phyloP scores from a whole-genome alignment of 2,113 vertebrate genomes.

The Zapornia atra region DNA sequence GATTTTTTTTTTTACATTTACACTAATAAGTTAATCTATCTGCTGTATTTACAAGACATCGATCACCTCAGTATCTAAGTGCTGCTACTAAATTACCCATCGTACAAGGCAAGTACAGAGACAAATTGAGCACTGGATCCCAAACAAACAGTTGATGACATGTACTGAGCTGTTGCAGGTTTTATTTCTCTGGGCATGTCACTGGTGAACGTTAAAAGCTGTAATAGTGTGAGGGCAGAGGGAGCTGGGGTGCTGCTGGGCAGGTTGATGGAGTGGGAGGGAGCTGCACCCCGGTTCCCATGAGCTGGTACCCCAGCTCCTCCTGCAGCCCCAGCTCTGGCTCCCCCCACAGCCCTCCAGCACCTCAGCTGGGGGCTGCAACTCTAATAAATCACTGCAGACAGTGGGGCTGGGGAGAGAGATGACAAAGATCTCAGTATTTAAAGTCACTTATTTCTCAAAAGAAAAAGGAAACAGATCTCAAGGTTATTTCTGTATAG shows the following conservation, averaged over 20 bases:
- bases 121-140: neutral
- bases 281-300: neutral
- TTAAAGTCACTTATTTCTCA: neutral
- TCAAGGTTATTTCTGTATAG: neutral
- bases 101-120: neutral
- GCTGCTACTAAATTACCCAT: neutral
- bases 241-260: neutral
- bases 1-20: neutral
- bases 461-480: neutral
- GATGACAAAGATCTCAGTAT: neutral
- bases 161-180: neutral
- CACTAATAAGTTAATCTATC: neutral
- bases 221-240: neutral
- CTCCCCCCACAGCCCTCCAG: neutral
- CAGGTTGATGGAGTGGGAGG: neutral
- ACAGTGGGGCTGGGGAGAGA: neutral
- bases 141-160: neutral
- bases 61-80: neutral
- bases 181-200: neutral
- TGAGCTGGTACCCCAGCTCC: conserved; percentile 10
- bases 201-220: neutral
- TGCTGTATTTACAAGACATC: conserved; percentile 6
- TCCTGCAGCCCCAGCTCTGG: neutral
- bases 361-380: neutral
- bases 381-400: neutral